Evolutionary conservation across 2,797 vertebrate species (phyloP), one percentile per base, ranked within the genome.

Genomic region (Siniperca scherzeri): DNA sequence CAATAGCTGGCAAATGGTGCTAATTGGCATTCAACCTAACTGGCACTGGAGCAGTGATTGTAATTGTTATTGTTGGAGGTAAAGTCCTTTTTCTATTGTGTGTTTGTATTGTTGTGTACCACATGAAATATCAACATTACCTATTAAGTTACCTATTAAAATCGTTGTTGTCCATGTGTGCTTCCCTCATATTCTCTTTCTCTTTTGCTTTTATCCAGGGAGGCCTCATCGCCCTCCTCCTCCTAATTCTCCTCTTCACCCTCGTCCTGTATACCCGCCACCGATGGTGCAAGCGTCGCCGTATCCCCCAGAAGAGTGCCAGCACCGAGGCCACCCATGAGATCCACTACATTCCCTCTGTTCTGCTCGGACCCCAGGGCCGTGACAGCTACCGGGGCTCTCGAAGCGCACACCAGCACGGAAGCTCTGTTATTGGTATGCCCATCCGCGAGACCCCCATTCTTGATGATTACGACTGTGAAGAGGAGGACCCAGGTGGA

Each of bases 261-360:
- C 96, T 99, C 73, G 98, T 98, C 4, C 92, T 99, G 30, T 99
- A 98, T 0, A 98, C 98, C 3, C 99, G 99, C 55, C 95, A 99
- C 12, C 98, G 97, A 48, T 99, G 98, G 98, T 97, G 98, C 94
- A 98, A 98, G 77, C 97, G 98, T 0, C 96, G 98, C 19, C 96
- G 97, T 2, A 96, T 98, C 64, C 99, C 98, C 0, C 98, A 99
- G 94, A 99, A 99, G 91, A 99, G 99, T 0, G 99, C 99, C 48
- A 99, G 99, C 92, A 99, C 98, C 0, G 98, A 99, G 92, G 99
- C 98, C 88, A 99, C 98, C 0, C 98, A 99, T 0, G 98, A 99
- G 95, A 99, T 99, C 93, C 99, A 99, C 95, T 99, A 99, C 94
- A 99, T 99, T 75, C 99, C 99, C 0, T 99, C 99, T 0, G 97